phyloP scores from a whole-genome alignment of 2,888 invertebrate genomes.

The Dorcus parallelipipedus region DNA sequence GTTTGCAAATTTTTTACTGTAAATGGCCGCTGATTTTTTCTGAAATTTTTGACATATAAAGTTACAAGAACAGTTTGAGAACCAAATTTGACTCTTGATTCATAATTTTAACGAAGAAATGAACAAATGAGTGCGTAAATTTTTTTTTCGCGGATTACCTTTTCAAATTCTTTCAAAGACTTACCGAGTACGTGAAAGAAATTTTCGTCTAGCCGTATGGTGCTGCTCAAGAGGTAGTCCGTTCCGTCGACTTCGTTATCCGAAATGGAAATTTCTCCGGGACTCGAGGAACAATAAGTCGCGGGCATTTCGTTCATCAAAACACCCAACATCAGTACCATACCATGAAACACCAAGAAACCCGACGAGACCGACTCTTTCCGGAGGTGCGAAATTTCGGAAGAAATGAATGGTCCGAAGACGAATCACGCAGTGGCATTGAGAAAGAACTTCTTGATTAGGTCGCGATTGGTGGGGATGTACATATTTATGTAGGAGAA shows the following conservation, averaged over 20 bases:
- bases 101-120: too few relatives aligned
- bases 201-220: conserved; percentile 60
- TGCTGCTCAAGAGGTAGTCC: conserved; percentile 61
- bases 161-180: conserved; percentile 33
- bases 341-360: background rate
- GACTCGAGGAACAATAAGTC: conserved; percentile 19
- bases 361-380: too few relatives aligned
- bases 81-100: too few relatives aligned
- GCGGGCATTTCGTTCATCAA: conserved; percentile 21
- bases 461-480: conserved; percentile 25
- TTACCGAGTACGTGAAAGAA: conserved; percentile 62
- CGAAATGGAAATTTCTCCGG: conserved; percentile 28
- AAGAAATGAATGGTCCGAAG: conserved; percentile 8
- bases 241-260: conserved; percentile 59
- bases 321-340: conserved; percentile 7
- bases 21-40: too few relatives aligned
- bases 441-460: conserved; percentile 19
- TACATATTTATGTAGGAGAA: conserved; percentile 30
- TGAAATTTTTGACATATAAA: too few relatives aligned
- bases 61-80: too few relatives aligned
- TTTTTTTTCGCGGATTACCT: too few relatives aligned
- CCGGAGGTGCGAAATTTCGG: conserved; percentile 1
- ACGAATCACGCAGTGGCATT: conserved; percentile 6
- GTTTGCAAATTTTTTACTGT: too few relatives aligned
- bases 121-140: too few relatives aligned